phyloP scores from a whole-genome alignment of 2,113 vertebrate species.

The Ifrita kowaldi region DNA sequence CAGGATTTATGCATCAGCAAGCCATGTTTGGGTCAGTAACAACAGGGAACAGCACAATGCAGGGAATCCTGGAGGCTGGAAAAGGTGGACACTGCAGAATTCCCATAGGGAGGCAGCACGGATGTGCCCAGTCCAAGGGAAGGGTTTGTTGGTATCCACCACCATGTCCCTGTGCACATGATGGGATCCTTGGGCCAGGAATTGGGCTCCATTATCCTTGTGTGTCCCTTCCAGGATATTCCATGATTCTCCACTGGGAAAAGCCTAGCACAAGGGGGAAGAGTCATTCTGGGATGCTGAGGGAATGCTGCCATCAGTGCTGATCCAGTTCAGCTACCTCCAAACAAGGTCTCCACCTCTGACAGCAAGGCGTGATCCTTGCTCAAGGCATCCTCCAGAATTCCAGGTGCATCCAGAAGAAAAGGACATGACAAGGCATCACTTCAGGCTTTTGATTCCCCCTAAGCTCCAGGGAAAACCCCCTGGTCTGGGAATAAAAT shows the following conservation, averaged over 20 bases:
- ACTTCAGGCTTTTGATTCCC: background rate
- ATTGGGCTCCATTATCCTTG: background rate
- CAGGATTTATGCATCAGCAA: background rate
- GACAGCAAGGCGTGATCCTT: background rate
- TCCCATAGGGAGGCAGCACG: rapidly evolving
- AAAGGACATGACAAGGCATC: background rate
- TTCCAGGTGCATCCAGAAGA: background rate
- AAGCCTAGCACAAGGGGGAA: rapidly evolving
- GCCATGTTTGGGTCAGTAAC: background rate
- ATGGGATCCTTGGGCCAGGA: background rate
- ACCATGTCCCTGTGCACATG: background rate
- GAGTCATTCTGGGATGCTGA: background rate
- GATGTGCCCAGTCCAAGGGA: background rate
- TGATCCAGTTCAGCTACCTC: background rate
- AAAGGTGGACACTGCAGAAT: background rate
- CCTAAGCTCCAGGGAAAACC: background rate
- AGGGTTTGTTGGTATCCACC: background rate
- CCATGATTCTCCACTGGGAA: background rate
- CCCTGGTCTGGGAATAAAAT: background rate
- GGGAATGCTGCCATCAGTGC: background rate
- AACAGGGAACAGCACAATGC: background rate
- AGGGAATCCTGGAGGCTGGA: background rate
- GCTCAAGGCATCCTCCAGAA: background rate
- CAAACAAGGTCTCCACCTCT: background rate
- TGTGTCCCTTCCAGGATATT: background rate